Evolutionary conservation across 1,140 invertebrate genomes (phyloP).

Genomic region (Zaprionus camerounensis): DNA sequence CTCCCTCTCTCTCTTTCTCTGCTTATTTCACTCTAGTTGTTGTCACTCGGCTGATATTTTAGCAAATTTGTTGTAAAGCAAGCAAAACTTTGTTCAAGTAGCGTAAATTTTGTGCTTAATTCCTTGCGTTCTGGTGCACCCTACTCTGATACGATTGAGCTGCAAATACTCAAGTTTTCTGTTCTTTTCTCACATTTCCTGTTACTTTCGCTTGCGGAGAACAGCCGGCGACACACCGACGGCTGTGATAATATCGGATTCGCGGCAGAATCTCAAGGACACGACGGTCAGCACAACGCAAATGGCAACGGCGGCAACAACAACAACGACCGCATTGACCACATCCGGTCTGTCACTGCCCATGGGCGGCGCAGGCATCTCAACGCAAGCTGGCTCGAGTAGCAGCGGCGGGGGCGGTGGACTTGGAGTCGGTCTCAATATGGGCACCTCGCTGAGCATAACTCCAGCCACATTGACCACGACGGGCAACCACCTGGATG

Average conservation of each 20-base stretch:
- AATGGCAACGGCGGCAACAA: constrained; percentile 67
- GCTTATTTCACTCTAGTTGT: constrained; percentile 38
- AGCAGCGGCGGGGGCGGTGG: constrained; percentile 39
- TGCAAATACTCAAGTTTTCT: constrained; percentile 11
- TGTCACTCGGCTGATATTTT: constrained; percentile 30
- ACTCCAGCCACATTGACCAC: constrained; percentile 68
- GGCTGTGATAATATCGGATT: constrained; percentile 84
- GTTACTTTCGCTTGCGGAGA: constrained; percentile 1
- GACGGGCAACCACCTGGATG: constrained; percentile 90
- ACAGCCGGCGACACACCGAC: constrained; percentile 80
- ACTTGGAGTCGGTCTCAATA: constrained; percentile 49
- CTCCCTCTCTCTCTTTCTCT: constrained; percentile 2
- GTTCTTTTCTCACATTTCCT: constrained; percentile 4
- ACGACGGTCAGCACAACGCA: constrained; percentile 71
- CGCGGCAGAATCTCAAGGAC: constrained; percentile 83
- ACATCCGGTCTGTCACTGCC: constrained; percentile 64
- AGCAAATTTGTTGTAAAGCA: constrained; percentile 34
- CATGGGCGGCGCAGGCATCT: constrained; percentile 28
- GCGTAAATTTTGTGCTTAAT: constrained; percentile 43
- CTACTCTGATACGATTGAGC: constrained; percentile 25
- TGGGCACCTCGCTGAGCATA: constrained; percentile 62
- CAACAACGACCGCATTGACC: constrained; percentile 70
- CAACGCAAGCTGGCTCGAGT: constrained; percentile 7
- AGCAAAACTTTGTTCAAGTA: constrained; percentile 50
- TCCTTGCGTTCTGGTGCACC: constrained; percentile 30